Base-by-base conservation (phyloP, 2,113 vertebrate genomes). In the Phrynosoma blainvillii region DNA sequence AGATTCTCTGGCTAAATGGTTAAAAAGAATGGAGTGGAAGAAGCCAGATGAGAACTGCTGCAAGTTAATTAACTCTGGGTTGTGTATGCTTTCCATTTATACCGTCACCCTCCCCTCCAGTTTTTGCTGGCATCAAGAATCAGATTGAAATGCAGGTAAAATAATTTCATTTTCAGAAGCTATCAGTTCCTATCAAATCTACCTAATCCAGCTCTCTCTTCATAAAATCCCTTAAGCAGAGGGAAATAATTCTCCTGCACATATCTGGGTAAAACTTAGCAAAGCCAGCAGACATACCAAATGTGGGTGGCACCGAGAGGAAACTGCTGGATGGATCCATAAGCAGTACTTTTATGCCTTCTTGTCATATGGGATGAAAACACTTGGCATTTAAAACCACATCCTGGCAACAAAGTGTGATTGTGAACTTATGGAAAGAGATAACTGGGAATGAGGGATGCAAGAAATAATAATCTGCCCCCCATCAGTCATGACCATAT, bases 241-340 rank as follows among this genome's bases (percentile, higher is more conserved):
- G 94, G 90, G 73, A 18, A 47, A 87, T 90, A 81, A 76, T 23
- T 75, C 87, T 87, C 92, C 92, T 89, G 88, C 93, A 88, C 84
- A 30, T 73, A 89, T 87, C 85, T 92, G 84, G 88, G 76, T 86
- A 75, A 68, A 86, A 40, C 91, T 91, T 90, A 89, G 70, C 91
- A 85, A 93, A 94, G 93, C 91, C 79, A 87, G 91, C 90, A 93
- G 92, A 94, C 94, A 93, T 92, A 93, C 89, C 93, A 93, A 79
- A 93, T 85, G 90, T 93, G 93, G 95, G 93, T 94, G 94, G 93
- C 92, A 92, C 82, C 75, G 30, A 90, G 86, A 66, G 10, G 18
- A 62, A 81, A 21, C 20, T 89, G 89, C 85, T 92, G 89, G 88
- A 92, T 92, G 92, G 90, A 92, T 95, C 93, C 92, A 93, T 90